Base-by-base conservation (phyloP, 1,140 invertebrate genomes). In the Phymastichus coffea region DNA sequence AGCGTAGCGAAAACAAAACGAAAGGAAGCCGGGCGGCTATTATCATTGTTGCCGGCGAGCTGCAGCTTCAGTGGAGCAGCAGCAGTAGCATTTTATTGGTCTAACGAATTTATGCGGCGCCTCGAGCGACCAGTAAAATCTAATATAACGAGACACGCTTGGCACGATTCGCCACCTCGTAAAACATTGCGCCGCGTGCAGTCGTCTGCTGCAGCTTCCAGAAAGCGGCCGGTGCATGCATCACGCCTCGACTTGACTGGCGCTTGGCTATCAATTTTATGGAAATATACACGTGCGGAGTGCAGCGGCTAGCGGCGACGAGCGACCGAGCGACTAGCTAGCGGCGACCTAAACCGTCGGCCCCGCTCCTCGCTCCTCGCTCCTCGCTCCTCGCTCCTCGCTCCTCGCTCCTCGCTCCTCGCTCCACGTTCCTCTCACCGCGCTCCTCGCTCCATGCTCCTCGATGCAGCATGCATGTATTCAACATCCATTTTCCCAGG, bases 131-230 rank as follows among this genome's bases (percentile, higher is more conserved):
- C 63, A 66, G 68, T 75, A 75, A 76, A 76, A 75, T 75, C 69
- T 74, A 74, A 75, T 75, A 70, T 75, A 75, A 77, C 73, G 75
- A 75, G 69, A 71, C 71, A 73, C 71, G 73, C 71, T 77, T 77
- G 73, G 73, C 72, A 74, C 68, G 64, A 65, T 54, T 74, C 66
- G 64, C 70, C 74, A 75, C 72, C 70, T 76, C 74, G 68, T 76
- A 76, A 77, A 77, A 74, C 69, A 76, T 72, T 66, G 60, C n/a
- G n/a, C n/a, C n/a, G n/a, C n/a, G n/a, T n/a, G 62, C 63, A 61
- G 69, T 64, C 66, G 68, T 51, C 28, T 51, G 48, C 19, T 38
- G 19, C 20, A 51, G 66, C 26, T 63, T 61, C 37, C 41, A 58
- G 61, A 59, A 63, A 65, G 55, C 20, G 43, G 63, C 49, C n/a